Evolutionary conservation across 2,888 invertebrate genomes (phyloP), one percentile per base, ranked within the genome.

Genomic region (Disparrhopalites patrizii): DNA sequence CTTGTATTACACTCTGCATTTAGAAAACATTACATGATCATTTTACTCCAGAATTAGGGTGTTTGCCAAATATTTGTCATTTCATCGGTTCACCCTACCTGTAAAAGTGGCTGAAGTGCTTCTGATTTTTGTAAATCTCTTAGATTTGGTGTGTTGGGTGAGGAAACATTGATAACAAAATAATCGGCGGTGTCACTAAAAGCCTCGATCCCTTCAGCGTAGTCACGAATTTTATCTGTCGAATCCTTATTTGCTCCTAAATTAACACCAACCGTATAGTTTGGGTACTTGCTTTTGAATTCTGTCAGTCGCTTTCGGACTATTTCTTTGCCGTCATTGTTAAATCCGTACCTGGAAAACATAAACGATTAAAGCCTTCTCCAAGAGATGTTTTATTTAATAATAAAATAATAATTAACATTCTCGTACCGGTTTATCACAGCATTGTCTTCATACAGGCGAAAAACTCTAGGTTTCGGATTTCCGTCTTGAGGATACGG

Each of bases 221-320:
- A 98, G 81, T 98, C 97, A 10, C 82, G 80, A 13, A 85, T 81
- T 0, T 91, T 85, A 80, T 91, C 85, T 28, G 81, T 77, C 0
- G 93, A 90, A 0, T 82, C 80, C 81, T 96, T 97, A 80, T 99
- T 99, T 81, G 93, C 95, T 0, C 99, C 99, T 66, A 99, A 83
- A 82, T 99, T 99, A 0, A 99, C 86, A 5, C 98, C 99, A 62
- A 97, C 77, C 5, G 93, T 80, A 4, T 86, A 87, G 64, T 83
- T 79, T 62, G 84, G 84, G 55, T 72, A 43, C 27, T 83, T 77
- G 1, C 82, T 75, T 27, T 82, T 78, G n/a, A 88, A 76, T 28
- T 77, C 76, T 65, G 81, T 78, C 15, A 95, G 77, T 74, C 91
- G 85, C 57, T 86, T 77, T 68, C 84, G 84, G 0, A 96, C 93